Evolutionary conservation across 2,888 invertebrate genomes (phyloP).

Genomic region (Allophyes oxyacanthae): DNA sequence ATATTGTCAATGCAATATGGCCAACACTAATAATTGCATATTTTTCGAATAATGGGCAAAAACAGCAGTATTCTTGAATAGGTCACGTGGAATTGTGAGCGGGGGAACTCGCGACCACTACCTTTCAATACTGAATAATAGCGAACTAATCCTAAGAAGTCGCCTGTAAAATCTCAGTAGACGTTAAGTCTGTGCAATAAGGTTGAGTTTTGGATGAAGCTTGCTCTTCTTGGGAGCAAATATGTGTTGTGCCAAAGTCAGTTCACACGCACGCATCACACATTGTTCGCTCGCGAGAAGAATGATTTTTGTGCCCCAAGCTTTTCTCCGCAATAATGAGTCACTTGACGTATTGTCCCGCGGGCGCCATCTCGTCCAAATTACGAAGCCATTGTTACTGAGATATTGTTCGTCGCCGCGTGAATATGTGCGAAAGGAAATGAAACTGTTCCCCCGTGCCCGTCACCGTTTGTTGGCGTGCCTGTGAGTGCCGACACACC

Average conservation of each 20-base stretch:
- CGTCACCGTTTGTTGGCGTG: constrained; percentile 72
- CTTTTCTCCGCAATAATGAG: constrained; percentile 84
- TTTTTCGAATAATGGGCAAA: constrained; percentile 57
- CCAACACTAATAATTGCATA: constrained; percentile 58
- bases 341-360: constrained; percentile 85
- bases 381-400: constrained; percentile 84
- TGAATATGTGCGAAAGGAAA: constrained; percentile 87
- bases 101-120: constrained; percentile 40
- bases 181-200: constrained; percentile 15
- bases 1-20: constrained; percentile 10
- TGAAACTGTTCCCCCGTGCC: constrained; percentile 79
- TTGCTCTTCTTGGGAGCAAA: constrained; percentile 16
- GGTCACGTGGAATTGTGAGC: constrained; percentile 43
- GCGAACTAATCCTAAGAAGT: constrained; percentile 25
- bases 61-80: constrained; percentile 50
- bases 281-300: constrained; percentile 72
- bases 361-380: constrained; percentile 82
- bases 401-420: constrained; percentile 83
- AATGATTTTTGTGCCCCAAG: constrained; percentile 79
- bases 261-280: constrained; percentile 69
- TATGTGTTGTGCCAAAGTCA: constrained; percentile 36
- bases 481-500: constrained; percentile 54
- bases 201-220: constrained; percentile 11
- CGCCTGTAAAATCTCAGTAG: constrained; percentile 13
- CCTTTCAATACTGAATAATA: constrained; percentile 52